Conservation (phyloP, 2,888 invertebrate genomes). For the Apamea crenata region DNA sequence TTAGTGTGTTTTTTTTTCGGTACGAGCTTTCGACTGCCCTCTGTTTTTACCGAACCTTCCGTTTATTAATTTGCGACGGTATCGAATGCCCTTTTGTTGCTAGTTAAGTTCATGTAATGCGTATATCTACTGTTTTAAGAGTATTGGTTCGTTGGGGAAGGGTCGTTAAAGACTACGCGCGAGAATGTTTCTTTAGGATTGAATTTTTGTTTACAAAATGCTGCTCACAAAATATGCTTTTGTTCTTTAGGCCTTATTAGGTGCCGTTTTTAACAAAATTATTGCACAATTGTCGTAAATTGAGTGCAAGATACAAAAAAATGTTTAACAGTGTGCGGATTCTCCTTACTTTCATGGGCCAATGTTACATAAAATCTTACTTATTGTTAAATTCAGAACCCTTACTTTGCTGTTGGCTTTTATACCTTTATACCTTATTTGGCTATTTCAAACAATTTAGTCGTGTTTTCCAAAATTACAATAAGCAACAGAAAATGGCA, state of each 20-base stretch:
- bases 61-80: conserved; percentile 47
- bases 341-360: background rate
- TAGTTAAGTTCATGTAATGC: conserved; percentile 24
- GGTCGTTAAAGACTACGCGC: conserved; percentile 7
- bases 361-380: background rate
- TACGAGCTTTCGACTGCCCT: conserved; percentile 65
- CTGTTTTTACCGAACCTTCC: conserved; percentile 59
- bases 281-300: background rate
- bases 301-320: background rate
- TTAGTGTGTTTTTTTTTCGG: conserved; percentile 64
- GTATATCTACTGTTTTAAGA: conserved; percentile 42
- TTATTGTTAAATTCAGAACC: too few species aligned
- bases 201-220: background rate
- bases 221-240: background rate
- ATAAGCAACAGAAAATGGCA: too few species aligned
- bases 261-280: background rate
- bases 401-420: too few species aligned
- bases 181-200: background rate
- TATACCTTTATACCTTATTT: background rate
- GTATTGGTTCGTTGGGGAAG: conserved; percentile 44
- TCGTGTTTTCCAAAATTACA: background rate
- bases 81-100: conserved; percentile 45
- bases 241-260: background rate
- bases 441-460: background rate
- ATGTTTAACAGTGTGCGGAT: background rate